Base-by-base conservation (phyloP, 1,140 invertebrate genomes). In the Harlomillsia oculata region DNA sequence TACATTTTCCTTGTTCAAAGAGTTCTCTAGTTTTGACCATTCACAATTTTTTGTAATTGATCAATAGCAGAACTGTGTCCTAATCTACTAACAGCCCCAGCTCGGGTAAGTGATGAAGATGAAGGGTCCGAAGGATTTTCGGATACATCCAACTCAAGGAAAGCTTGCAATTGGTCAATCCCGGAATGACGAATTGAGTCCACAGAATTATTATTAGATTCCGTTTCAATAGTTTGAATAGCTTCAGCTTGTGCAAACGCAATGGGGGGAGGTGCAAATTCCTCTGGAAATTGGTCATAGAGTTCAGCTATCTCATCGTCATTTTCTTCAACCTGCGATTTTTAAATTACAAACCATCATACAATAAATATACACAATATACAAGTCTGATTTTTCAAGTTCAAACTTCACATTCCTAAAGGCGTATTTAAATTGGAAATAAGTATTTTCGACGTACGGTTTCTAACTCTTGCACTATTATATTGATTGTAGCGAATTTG, bases 21-120 rank as follows among this genome's bases (percentile, higher is more conserved):
- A n/a, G n/a, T n/a, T n/a, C n/a, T n/a, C n/a, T n/a, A n/a, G n/a
- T n/a, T n/a, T n/a, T n/a, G n/a, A n/a, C n/a, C n/a, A n/a, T n/a
- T n/a, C n/a, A 59, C n/a, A 44, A 63, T 52, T 52, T 56, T 51
- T 45, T 63, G 39, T 29, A 63, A 40, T 44, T 63, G 53, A 13
- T 51, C 32, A 29, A 63, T 43, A 23, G 62, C 62, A 30, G 56
- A 60, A 54, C 56, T 59, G 25, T 56, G 53, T 11, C 62, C 62
- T 37, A 63, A 36, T 0, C 62, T 30, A 48, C 53, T 63, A 9
- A 63, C 44, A 32, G 57, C 57, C 16, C 53, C 52, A 2, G 29
- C 23, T 29, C 50, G 18, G 34, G 36, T 9, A 25, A 34, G 21
- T 14, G 41, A 28, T 20, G 28, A 16, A 16, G 29, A 28, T 20